phyloP scores from a whole-genome alignment of 2,113 vertebrate genomes.

The Rhinolophus ferrumequinum region DNA sequence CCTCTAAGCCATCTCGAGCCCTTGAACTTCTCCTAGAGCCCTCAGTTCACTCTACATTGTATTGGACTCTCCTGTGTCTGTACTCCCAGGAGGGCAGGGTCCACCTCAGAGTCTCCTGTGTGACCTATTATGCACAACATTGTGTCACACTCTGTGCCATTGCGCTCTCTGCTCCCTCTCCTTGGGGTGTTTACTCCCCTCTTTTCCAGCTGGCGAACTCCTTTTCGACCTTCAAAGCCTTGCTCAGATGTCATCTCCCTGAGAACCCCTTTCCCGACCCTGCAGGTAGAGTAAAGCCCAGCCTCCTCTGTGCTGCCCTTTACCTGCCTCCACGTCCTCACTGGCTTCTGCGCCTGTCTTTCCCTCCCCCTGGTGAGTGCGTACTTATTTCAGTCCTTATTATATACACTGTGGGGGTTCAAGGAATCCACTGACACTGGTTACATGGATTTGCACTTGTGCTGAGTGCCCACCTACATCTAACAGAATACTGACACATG shows the following conservation, averaged over 20 bases:
- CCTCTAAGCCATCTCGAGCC: background rate
- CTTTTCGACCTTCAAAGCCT: background rate
- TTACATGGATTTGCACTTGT: background rate
- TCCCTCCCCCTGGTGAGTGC: background rate
- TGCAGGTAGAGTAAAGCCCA: background rate
- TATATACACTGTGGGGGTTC: accelerated
- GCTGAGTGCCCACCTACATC: too few relatives aligned
- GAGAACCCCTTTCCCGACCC: background rate
- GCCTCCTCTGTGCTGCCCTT: background rate
- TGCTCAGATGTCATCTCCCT: background rate
- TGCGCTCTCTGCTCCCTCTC: background rate
- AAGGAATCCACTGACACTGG: accelerated
- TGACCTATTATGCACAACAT: too few relatives aligned
- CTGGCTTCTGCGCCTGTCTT: background rate
- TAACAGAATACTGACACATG: too few relatives aligned
- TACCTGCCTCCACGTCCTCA: background rate
- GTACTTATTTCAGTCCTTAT: background rate
- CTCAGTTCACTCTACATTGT: background rate
- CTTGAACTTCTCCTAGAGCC: background rate
- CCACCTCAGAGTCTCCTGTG: background rate
- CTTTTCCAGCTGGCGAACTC: background rate
- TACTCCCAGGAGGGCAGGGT: background rate
- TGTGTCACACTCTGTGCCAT: background rate
- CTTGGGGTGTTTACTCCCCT: background rate
- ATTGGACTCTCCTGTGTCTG: background rate